Conservation (phyloP, 2,797 vertebrate species). For the Acanthurus leucopareius region DNA sequence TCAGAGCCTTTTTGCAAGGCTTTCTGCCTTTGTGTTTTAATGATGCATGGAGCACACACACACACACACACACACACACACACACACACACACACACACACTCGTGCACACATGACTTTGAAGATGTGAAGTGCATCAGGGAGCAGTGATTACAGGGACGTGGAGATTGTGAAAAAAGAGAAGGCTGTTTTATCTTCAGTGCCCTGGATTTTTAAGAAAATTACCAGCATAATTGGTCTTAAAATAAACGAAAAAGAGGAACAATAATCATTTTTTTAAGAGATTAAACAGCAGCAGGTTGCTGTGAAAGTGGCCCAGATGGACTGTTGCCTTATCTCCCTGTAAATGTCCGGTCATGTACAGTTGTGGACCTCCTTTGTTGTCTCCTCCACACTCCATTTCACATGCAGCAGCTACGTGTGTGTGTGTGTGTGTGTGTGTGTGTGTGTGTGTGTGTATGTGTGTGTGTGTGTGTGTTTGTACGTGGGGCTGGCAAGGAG, state of each 20-base stretch:
- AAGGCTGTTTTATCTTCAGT: slow-evolving; percentile 36
- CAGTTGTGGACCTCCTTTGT: slow-evolving; percentile 13
- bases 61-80: background rate
- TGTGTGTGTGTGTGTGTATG: slow-evolving; percentile 4
- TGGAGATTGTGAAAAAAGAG: background rate
- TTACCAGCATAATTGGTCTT: slow-evolving; percentile 31
- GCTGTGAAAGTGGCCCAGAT: slow-evolving; percentile 16
- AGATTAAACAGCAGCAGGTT: slow-evolving; percentile 36
- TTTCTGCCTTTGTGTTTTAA: slow-evolving; percentile 43
- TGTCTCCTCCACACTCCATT: slow-evolving; percentile 1
- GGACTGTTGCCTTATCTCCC: background rate
- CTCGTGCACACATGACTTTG: slow-evolving; percentile 30
- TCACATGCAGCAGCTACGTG: slow-evolving; percentile 2
- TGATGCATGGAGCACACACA: slow-evolving; percentile 19
- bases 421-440: slow-evolving; percentile 14
- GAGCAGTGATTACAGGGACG: slow-evolving; percentile 30
- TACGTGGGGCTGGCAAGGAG: slow-evolving; percentile 25
- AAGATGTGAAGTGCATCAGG: slow-evolving; percentile 38
- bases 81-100: background rate
- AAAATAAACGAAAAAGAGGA: slow-evolving; percentile 3
- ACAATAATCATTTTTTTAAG: slow-evolving; percentile 4
- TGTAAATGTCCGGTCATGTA: background rate
- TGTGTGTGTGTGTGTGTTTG: background rate
- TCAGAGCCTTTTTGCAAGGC: slow-evolving; percentile 9
- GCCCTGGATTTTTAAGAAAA: slow-evolving; percentile 41